Evolutionary conservation across 2,797 vertebrate species (phyloP).

Genomic region (Bradypodion pumilum): DNA sequence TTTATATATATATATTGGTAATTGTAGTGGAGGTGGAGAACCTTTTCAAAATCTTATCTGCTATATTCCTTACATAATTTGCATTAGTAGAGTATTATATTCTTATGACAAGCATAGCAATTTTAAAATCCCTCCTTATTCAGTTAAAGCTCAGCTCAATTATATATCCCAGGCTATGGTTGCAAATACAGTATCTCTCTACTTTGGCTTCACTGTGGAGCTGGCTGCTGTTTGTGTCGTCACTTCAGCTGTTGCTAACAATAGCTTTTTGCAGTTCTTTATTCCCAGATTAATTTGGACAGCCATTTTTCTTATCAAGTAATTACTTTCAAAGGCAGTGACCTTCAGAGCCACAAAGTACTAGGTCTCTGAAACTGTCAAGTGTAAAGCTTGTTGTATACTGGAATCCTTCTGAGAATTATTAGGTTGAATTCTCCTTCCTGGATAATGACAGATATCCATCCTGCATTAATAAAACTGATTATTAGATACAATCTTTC

Average conservation of each 20-base stretch:
- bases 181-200: neutral
- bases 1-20: conserved; percentile 4
- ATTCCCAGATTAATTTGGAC: neutral
- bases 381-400: neutral
- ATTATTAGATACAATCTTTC: neutral
- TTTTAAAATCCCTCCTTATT: conserved; percentile 8
- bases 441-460: neutral
- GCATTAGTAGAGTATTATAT: conserved; percentile 4
- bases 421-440: neutral
- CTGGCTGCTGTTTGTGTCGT: neutral
- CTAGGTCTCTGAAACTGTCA: neutral
- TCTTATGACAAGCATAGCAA: conserved; percentile 11
- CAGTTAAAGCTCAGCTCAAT: neutral
- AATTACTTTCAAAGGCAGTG: neutral
- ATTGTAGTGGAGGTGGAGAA: neutral
- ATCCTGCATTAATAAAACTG: neutral
- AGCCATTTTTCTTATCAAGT: neutral
- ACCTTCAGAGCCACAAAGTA: neutral
- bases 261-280: neutral
- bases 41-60: neutral
- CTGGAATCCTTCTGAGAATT: neutral
- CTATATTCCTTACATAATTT: neutral
- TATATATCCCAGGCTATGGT: neutral
- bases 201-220: neutral
- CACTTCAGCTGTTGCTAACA: neutral